A percentile compares a stretch with the other conserved stretches of the same genome.
These are phyloP conservation scores for Alcedo quadribrachys DNA, from an alignment of 2,797 vertebrate genomes.

Conservation along the genomic window DNA sequence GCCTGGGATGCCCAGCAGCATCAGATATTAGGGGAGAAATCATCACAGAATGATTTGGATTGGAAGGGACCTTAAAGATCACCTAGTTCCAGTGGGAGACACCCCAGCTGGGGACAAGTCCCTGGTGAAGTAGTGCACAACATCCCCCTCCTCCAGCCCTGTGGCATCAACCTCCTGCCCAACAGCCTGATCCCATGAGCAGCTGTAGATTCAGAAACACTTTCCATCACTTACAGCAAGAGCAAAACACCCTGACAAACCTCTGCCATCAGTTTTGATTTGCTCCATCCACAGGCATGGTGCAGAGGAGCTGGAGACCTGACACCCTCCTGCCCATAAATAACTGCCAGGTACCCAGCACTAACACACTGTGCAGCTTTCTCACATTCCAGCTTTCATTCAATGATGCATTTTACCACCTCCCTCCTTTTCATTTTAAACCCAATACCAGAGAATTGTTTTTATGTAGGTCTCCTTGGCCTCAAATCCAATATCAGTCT, in stretches of 20 bases:
- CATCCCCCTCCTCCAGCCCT: not conserved
- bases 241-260: not conserved
- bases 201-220: not conserved
- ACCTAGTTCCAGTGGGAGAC: not conserved
- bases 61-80: not conserved
- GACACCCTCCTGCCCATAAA: not conserved
- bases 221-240: not conserved
- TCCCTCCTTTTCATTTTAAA: not conserved
- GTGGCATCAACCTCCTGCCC: not conserved
- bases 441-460: not conserved
- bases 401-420: not conserved
- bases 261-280: not conserved
- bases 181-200: not conserved
- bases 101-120: not conserved
- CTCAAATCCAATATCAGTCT: not conserved
- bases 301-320: not conserved
- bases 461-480: not conserved
- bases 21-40: not conserved
- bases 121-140: accelerated
- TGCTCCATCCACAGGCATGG: not conserved
- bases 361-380: not conserved
- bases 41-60: not conserved
- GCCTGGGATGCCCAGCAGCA: not conserved
- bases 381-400: not conserved
- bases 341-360: not conserved